Evolutionary conservation across 1,140 invertebrate genomes (phyloP).

Genomic region (Teleopsis dalmanni): DNA sequence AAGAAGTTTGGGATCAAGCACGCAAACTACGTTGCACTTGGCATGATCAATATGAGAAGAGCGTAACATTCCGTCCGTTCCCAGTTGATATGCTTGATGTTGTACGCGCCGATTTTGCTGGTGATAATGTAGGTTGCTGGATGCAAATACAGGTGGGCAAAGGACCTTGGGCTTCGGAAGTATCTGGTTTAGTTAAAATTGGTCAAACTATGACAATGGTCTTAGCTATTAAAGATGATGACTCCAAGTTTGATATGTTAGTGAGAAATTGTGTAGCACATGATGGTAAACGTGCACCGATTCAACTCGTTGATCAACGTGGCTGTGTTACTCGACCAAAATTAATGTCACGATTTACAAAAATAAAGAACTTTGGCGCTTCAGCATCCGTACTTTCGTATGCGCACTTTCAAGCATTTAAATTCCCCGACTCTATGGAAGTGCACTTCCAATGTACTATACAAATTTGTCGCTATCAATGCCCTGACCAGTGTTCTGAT

Average conservation of each 20-base stretch:
- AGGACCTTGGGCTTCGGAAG: conserved; percentile 91
- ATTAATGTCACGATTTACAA: conserved; percentile 87
- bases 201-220: conserved; percentile 98
- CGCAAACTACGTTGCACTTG: conserved; percentile 86
- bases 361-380: conserved; percentile 91
- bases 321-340: conserved; percentile 88
- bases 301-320: conserved; percentile 86
- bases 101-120: conserved; percentile 86
- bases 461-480: conserved; percentile 87
- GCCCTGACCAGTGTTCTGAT: conserved; percentile 81
- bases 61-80: conserved; percentile 89
- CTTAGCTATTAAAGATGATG: conserved; percentile 89
- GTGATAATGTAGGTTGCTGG: conserved; percentile 93
- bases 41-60: conserved; percentile 94
- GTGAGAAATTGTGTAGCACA: conserved; percentile 91
- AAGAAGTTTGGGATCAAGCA: conserved; percentile 95
- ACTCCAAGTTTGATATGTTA: conserved; percentile 93
- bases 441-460: conserved; percentile 95
- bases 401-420: conserved; percentile 91
- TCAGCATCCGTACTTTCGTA: conserved; percentile 86
- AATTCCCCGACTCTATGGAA: conserved; percentile 94
- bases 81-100: conserved; percentile 93
- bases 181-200: conserved; percentile 88
- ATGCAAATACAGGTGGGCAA: conserved; percentile 93
- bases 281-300: conserved; percentile 88